Conservation (phyloP, 92 coral and sea anemone genomes). For the Siderastrea radians region DNA sequence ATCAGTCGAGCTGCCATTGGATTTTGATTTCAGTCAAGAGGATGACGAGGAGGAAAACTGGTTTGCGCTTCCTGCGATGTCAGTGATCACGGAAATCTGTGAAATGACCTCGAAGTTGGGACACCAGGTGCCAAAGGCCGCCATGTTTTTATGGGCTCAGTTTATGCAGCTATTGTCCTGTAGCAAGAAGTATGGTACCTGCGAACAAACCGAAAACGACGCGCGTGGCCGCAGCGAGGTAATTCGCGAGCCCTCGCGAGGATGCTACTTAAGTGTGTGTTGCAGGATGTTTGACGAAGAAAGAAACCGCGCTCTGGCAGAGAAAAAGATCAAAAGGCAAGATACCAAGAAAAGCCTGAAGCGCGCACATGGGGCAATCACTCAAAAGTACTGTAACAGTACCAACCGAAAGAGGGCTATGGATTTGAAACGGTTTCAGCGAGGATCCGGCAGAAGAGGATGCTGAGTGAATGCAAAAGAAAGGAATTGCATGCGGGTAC, state of each 20-base stretch:
- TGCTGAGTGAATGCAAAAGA: slow-evolving; percentile 15
- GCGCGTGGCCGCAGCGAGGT: background rate
- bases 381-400: slow-evolving; percentile 21
- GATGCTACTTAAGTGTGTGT: background rate
- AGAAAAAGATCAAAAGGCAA: slow-evolving; percentile 36
- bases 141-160: slow-evolving; percentile 50
- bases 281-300: slow-evolving; percentile 26
- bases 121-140: slow-evolving; percentile 25
- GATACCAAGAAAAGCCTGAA: slow-evolving; percentile 50
- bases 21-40: background rate
- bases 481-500: background rate
- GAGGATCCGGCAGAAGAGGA: slow-evolving; percentile 53
- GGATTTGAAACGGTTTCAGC: slow-evolving; percentile 41
- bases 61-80: slow-evolving; percentile 17
- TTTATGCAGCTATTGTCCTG: slow-evolving; percentile 35
- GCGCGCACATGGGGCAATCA: slow-evolving; percentile 40
- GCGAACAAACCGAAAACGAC: background rate
- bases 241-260: slow-evolving; percentile 22
- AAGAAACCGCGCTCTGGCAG: slow-evolving; percentile 21
- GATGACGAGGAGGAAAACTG: slow-evolving; percentile 1
- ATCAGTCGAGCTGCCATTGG: slow-evolving; percentile 1
- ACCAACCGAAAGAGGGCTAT: slow-evolving; percentile 65
- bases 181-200: slow-evolving; percentile 8
- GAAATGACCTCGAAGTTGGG: slow-evolving; percentile 32
- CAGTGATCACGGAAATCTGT: slow-evolving; percentile 34